These are phyloP conservation scores for Drosophila recens DNA, from an alignment of 2,888 invertebrate species.

Conservation along the genomic window DNA sequence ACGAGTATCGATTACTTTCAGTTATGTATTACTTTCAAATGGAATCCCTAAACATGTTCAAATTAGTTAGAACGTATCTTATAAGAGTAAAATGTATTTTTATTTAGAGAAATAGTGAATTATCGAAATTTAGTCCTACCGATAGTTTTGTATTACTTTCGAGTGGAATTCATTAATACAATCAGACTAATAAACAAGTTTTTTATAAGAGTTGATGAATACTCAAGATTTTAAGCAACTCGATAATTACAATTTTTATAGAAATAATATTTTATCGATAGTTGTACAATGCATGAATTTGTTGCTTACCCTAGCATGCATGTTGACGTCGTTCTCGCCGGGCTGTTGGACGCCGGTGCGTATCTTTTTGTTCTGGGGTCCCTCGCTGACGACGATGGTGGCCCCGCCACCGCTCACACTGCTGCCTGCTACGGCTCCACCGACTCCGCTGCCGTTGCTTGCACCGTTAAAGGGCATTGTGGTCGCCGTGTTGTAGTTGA, in stretches of 20 bases:
- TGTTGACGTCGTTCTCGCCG: conserved; percentile 83
- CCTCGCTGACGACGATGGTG: conserved; percentile 82
- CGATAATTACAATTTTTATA: too few relatives aligned
- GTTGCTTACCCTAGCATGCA: conserved; percentile 83
- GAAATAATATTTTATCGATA: conserved; percentile 12
- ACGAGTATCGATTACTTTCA: neutral
- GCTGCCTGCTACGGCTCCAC: conserved; percentile 73
- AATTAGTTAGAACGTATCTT: too few relatives aligned
- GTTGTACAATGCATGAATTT: too few relatives aligned
- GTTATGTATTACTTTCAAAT: neutral
- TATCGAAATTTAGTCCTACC: neutral
- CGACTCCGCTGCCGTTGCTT: conserved; percentile 82
- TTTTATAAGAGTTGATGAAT: too few relatives aligned
- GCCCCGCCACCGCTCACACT: conserved; percentile 83
- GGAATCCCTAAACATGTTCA: too few relatives aligned
- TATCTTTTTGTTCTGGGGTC: conserved; percentile 85
- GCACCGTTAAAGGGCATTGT: conserved; percentile 85
- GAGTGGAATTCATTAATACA: too few relatives aligned
- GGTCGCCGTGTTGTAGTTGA: conserved; percentile 80
- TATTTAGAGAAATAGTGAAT: too few relatives aligned
- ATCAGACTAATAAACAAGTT: too few relatives aligned
- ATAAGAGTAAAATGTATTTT: too few relatives aligned
- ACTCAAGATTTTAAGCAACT: too few relatives aligned
- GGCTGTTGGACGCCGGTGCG: conserved; percentile 85
- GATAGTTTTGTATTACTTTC: neutral